Evolutionary conservation across 2,888 invertebrate genomes (phyloP).

Genomic region (Caenorhabditis wallacei): DNA sequence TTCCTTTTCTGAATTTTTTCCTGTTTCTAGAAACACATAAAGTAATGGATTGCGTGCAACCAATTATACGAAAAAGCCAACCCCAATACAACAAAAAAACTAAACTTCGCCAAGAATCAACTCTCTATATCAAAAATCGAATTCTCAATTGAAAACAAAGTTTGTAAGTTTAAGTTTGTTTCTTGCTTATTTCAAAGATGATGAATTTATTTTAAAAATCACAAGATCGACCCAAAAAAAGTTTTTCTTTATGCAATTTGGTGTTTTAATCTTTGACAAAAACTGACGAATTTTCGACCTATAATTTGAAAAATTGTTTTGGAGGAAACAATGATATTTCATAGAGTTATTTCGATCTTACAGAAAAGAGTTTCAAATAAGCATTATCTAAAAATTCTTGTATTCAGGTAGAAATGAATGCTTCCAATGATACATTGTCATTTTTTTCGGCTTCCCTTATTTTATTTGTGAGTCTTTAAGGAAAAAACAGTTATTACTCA

Average conservation of each 20-base stretch:
- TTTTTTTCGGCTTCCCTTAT: slow-evolving; percentile 10
- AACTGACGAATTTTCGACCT: slow-evolving; percentile 17
- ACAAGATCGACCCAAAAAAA: background rate
- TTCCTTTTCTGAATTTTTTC: background rate
- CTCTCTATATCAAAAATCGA: no score
- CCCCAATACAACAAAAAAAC: no score
- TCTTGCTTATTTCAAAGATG: background rate
- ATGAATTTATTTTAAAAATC: background rate
- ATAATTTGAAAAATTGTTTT: background rate
- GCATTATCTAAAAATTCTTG: no score
- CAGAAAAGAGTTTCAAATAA: no score
- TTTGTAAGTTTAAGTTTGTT: no score
- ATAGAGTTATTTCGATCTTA: background rate
- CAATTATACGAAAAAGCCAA: no score
- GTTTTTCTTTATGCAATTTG: background rate
- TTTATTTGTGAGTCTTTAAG: slow-evolving; percentile 12
- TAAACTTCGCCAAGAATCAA: no score
- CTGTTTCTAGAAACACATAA: no score
- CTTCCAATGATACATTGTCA: background rate
- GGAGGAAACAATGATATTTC: background rate
- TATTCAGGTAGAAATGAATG: background rate
- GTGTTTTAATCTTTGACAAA: slow-evolving; percentile 3
- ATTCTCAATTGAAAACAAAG: no score
- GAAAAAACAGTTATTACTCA: no score
- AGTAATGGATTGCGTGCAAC: no score